phyloP scores from a whole-genome alignment of 2,797 vertebrate species.

The Tauraco hartlaubi region DNA sequence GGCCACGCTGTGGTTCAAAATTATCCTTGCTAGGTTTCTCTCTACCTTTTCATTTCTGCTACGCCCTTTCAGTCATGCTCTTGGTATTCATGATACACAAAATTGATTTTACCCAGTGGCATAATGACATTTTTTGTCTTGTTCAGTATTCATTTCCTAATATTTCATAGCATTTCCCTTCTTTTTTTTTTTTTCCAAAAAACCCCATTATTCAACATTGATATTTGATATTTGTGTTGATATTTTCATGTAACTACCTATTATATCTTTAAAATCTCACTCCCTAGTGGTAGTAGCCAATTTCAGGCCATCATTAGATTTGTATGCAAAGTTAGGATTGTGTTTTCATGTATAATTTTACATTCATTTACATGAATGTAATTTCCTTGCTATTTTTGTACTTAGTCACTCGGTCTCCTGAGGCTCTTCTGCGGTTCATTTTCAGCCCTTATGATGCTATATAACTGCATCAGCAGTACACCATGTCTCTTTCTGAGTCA shows the following conservation, averaged over 20 bases:
- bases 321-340: background rate
- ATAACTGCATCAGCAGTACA: background rate
- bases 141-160: background rate
- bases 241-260: background rate
- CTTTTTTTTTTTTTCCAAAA: background rate
- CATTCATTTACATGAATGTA: conserved; percentile 13
- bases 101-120: background rate
- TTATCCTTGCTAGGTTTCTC: background rate
- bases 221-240: background rate
- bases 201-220: background rate
- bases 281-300: background rate
- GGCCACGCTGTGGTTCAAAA: background rate
- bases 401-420: conserved; percentile 8
- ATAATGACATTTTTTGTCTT: background rate
- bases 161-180: background rate
- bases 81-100: background rate
- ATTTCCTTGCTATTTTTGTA: conserved; percentile 1
- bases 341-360: background rate
- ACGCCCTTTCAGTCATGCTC: background rate
- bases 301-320: background rate
- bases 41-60: background rate
- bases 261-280: background rate
- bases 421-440: conserved; percentile 5
- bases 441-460: background rate
- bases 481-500: background rate